phyloP scores from a whole-genome alignment of 1,140 invertebrate genomes.

The Scaptomyza pallida region DNA sequence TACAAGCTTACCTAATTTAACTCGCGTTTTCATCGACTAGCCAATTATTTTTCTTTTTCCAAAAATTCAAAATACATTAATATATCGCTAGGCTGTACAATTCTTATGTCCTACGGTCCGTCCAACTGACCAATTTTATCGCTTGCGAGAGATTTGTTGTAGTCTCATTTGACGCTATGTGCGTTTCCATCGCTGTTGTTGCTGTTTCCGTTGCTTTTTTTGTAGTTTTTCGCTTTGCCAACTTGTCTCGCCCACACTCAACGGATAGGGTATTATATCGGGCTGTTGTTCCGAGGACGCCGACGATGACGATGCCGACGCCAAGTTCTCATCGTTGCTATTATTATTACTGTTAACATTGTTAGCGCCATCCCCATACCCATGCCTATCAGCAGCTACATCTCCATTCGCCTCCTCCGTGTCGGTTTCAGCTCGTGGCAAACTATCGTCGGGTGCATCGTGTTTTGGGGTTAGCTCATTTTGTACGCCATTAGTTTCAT shows the following conservation, averaged over 20 bases:
- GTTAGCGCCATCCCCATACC: constrained; percentile 21
- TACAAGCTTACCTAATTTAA: constrained; percentile 46
- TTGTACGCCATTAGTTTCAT: constrained; percentile 49
- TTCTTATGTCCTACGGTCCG: constrained; percentile 60
- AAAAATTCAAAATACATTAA: constrained; percentile 31
- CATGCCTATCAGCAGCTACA: constrained; percentile 13
- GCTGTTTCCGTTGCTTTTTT: constrained; percentile 38
- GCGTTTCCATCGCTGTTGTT: constrained; percentile 50
- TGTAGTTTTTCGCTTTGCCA: constrained; percentile 60
- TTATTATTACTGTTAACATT: constrained; percentile 35
- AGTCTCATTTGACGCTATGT: constrained; percentile 60
- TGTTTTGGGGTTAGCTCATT: constrained; percentile 46
- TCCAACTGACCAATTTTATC: constrained; percentile 34
- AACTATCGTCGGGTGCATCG: constrained; percentile 1
- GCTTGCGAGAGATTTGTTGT: constrained; percentile 38
- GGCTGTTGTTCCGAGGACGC: constrained; percentile 73
- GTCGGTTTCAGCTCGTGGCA: neutral
- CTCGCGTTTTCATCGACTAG: constrained; percentile 14
- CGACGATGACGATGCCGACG: constrained; percentile 27
- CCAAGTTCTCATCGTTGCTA: constrained; percentile 53
- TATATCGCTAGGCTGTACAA: constrained; percentile 77
- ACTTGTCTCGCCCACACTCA: constrained; percentile 66
- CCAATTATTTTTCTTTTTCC: neutral
- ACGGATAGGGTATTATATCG: constrained; percentile 79
- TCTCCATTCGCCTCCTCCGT: constrained; percentile 10